Evolutionary conservation across 2,888 invertebrate genomes (phyloP).

Genomic region (Acanthosoma haemorrhoidale): DNA sequence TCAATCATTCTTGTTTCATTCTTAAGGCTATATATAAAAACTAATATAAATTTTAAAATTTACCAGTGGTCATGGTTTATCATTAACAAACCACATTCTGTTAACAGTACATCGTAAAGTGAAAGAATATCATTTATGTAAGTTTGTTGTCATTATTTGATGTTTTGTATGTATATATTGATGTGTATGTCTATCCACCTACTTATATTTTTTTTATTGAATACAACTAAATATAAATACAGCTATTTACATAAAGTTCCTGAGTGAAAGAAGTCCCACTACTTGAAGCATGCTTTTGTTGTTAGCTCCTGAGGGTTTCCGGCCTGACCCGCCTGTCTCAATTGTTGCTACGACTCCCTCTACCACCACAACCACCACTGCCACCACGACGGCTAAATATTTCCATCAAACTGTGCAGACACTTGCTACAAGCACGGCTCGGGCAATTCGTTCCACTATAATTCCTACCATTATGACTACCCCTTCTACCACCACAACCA

Average conservation of each 20-base stretch:
- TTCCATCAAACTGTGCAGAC: conserved; percentile 49
- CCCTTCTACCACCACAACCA: conserved; percentile 49
- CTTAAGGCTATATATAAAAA: no score
- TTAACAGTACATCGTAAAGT: no score
- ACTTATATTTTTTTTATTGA: neutral
- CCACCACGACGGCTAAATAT: conserved; percentile 54
- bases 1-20: no score
- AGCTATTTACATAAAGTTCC: neutral
- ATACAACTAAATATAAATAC: neutral
- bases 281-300: conserved; percentile 6
- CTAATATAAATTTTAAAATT: no score
- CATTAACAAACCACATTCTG: no score
- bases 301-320: conserved; percentile 19
- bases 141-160: no score
- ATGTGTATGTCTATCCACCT: no score
- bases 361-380: conserved; percentile 49
- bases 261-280: neutral
- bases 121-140: no score
- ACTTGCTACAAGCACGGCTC: conserved; percentile 49
- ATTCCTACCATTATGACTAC: conserved; percentile 40
- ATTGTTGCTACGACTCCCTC: conserved; percentile 40
- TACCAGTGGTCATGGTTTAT: no score
- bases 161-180: no score
- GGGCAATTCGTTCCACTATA: conserved; percentile 23
- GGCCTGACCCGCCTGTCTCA: conserved; percentile 16